A percentile compares a stretch with the other conserved stretches of the same genome.
Conservation (phyloP, 64 coral and sea anemone species). For the Actinia equina region DNA sequence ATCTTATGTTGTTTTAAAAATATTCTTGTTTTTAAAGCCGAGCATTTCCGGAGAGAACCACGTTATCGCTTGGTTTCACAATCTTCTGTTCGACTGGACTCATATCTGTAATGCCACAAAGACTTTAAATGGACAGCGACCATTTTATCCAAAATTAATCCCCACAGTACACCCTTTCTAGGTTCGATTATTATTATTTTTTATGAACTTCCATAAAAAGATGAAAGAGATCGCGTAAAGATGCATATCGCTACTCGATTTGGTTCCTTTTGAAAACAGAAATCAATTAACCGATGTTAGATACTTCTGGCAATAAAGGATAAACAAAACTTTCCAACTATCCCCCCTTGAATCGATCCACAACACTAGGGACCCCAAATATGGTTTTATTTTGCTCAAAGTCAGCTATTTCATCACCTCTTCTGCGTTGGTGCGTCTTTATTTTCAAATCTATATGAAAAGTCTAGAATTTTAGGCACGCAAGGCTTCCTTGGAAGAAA, state of each 20-base stretch:
- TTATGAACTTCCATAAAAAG: constrained; percentile 21
- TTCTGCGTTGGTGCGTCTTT: neutral
- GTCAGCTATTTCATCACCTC: neutral
- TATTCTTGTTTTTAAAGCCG: neutral
- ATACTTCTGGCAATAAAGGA: neutral
- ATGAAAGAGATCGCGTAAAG: neutral
- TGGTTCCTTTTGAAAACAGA: constrained; percentile 1
- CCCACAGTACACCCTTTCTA: neutral
- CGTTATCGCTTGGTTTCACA: neutral
- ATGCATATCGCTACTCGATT: neutral
- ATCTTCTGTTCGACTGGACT: neutral
- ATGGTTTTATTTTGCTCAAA: too few relatives aligned
- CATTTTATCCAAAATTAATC: constrained; percentile 10
- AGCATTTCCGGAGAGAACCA: neutral
- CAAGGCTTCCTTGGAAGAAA: neutral
- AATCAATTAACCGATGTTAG: constrained; percentile 10
- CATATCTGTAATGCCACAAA: neutral
- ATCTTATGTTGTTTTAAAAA: neutral
- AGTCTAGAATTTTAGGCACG: neutral
- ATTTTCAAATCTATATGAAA: neutral
- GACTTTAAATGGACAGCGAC: neutral
- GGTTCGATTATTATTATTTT: neutral
- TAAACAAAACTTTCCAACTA: neutral
- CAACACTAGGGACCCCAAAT: too few relatives aligned
- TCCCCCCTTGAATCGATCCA: neutral